Percentiles rank a stretch among this genome's conserved stretches.
These are phyloP conservation scores for Amphilophus citrinellus DNA, from an alignment of 2,113 vertebrate species.

Conservation along the genomic window DNA sequence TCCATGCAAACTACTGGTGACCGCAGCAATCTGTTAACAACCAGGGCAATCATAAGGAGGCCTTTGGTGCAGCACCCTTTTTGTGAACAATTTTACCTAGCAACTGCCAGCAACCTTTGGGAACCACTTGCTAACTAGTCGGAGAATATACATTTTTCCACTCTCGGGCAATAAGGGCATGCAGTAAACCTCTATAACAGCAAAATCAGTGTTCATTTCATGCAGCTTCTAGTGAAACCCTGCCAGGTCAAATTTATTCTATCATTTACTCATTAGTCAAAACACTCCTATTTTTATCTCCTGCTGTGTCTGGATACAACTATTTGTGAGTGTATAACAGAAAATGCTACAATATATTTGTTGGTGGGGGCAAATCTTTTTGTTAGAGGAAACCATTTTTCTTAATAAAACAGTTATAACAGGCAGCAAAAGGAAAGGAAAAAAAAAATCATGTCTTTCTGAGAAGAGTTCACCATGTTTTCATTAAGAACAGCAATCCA, in stretches of 20 bases:
- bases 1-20: background rate
- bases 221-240: background rate
- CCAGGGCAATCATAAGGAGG: background rate
- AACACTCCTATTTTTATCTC: background rate
- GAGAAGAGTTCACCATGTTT: background rate
- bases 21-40: background rate
- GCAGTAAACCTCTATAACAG: too few relatives aligned
- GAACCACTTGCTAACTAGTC: background rate
- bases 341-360: background rate
- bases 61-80: background rate
- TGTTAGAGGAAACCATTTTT: background rate
- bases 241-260: background rate
- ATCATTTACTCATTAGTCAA: background rate
- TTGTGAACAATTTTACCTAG: background rate
- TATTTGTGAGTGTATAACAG: background rate
- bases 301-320: background rate
- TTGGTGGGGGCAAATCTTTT: background rate
- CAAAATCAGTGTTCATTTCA: background rate
- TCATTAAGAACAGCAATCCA: conserved; percentile 34
- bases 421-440: background rate
- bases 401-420: background rate
- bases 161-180: background rate
- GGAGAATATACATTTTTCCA: background rate
- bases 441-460: background rate
- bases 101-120: background rate